phyloP scores from a whole-genome alignment of 2,113 vertebrate genomes.

The Melanocharis versteri region DNA sequence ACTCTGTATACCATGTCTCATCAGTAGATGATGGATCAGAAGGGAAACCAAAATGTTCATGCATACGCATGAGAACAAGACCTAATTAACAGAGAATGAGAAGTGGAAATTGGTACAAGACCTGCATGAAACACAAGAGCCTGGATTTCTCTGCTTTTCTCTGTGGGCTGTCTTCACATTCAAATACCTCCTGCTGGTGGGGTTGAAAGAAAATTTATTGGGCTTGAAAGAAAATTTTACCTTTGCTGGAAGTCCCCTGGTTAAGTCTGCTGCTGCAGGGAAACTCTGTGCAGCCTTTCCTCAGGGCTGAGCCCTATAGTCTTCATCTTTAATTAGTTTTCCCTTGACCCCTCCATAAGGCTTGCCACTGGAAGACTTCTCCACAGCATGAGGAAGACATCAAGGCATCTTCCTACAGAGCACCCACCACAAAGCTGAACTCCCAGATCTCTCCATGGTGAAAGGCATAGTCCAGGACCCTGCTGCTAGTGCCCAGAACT shows the following conservation, averaged over 20 bases:
- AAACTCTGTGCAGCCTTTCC: neutral
- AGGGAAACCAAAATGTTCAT: neutral
- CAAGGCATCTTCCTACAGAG: neutral
- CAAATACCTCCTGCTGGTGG: neutral
- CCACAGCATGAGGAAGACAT: neutral
- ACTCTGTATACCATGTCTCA: neutral
- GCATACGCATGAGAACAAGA: neutral
- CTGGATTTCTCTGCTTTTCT: neutral
- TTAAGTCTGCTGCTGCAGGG: neutral
- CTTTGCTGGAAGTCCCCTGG: neutral
- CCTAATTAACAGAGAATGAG: neutral
- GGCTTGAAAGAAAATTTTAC: neutral
- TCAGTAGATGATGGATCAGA: neutral
- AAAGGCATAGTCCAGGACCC: neutral
- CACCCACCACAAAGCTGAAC: neutral
- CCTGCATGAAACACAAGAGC: neutral
- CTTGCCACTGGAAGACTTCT: conserved; percentile 4
- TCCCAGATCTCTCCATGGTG: neutral
- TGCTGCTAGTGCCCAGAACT: neutral
- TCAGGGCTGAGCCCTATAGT: neutral
- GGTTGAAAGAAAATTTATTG: neutral
- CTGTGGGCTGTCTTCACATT: neutral
- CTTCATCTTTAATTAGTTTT: conserved; percentile 5
- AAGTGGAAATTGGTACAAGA: neutral
- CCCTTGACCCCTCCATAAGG: neutral